These are phyloP conservation scores for Xiphophorus hellerii DNA, from an alignment of 2,113 vertebrate genomes.

Conservation along the genomic window DNA sequence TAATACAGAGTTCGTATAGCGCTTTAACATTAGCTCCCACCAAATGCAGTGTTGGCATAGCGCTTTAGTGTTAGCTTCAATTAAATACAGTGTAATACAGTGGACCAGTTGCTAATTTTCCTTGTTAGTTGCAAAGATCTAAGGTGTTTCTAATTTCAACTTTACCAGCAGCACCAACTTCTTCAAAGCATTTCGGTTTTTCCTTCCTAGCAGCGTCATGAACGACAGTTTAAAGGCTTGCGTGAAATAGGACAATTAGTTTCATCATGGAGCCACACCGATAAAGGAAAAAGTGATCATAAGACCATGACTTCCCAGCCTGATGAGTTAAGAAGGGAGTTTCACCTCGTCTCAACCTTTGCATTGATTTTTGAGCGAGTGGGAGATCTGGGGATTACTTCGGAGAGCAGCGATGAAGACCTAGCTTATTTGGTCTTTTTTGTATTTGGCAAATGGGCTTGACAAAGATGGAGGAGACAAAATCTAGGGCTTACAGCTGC, in stretches of 20 bases:
- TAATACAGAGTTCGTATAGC: too few relatives aligned
- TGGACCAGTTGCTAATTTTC: too few relatives aligned
- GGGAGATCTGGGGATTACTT: constrained; percentile 81
- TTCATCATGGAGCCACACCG: constrained; percentile 73
- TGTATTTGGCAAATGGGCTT: constrained; percentile 83
- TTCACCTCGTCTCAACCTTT: constrained; percentile 82
- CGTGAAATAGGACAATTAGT: constrained; percentile 77
- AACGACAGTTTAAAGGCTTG: constrained; percentile 52
- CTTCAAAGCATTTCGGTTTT: constrained; percentile 13
- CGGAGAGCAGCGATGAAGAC: constrained; percentile 76
- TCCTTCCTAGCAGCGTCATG: constrained; percentile 12
- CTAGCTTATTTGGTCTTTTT: constrained; percentile 82
- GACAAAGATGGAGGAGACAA: constrained; percentile 81
- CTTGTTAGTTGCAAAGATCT: too few relatives aligned
- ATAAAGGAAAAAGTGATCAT: constrained; percentile 68
- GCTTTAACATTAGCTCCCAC: too few relatives aligned
- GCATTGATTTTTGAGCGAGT: constrained; percentile 78
- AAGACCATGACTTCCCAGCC: constrained; percentile 72
- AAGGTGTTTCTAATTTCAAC: neutral
- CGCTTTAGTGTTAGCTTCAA: too few relatives aligned
- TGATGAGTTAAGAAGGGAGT: constrained; percentile 75
- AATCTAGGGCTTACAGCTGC: constrained; percentile 81
- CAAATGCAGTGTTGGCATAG: too few relatives aligned
- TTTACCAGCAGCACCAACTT: neutral
- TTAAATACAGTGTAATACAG: too few relatives aligned